phyloP scores from a whole-genome alignment of 1,140 invertebrate genomes.

The Dufourea novaeangliae region DNA sequence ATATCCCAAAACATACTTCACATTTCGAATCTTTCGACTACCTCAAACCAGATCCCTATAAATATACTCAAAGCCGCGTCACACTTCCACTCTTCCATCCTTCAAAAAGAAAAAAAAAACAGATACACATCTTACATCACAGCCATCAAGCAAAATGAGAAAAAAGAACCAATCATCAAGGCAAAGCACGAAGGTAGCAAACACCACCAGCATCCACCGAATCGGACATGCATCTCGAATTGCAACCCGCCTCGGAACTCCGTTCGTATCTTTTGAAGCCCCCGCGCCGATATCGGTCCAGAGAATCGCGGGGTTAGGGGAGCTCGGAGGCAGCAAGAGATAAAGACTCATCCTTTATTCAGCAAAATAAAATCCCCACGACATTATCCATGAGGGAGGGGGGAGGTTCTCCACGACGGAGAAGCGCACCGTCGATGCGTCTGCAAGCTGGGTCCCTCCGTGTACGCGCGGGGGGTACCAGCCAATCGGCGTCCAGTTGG shows the following conservation, averaged over 20 bases:
- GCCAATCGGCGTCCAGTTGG: conserved; percentile 67
- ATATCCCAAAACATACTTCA: no score
- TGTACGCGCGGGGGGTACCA: neutral
- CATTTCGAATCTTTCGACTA: no score
- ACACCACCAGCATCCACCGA: neutral
- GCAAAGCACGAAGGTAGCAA: neutral
- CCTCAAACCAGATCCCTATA: no score
- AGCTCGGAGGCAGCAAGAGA: conserved; percentile 38
- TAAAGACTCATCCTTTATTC: conserved; percentile 65
- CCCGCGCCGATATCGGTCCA: conserved; percentile 25
- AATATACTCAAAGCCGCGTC: no score
- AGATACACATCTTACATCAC: no score
- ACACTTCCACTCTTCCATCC: neutral
- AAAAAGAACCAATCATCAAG: neutral
- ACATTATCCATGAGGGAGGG: conserved; percentile 63
- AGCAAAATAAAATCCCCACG: conserved; percentile 63
- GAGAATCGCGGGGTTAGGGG: conserved; percentile 25
- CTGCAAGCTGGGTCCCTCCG: conserved; percentile 43
- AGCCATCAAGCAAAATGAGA: neutral
- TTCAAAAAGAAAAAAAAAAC: neutral
- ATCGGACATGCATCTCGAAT: no score
- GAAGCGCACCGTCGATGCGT: conserved; percentile 15
- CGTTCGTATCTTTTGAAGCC: neutral
- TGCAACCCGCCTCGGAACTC: neutral
- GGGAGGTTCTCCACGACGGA: conserved; percentile 43